A percentile compares a stretch with the other conserved stretches of the same genome.
Evolutionary conservation across 2,888 invertebrate genomes (phyloP).

Genomic region (Empis livida): DNA sequence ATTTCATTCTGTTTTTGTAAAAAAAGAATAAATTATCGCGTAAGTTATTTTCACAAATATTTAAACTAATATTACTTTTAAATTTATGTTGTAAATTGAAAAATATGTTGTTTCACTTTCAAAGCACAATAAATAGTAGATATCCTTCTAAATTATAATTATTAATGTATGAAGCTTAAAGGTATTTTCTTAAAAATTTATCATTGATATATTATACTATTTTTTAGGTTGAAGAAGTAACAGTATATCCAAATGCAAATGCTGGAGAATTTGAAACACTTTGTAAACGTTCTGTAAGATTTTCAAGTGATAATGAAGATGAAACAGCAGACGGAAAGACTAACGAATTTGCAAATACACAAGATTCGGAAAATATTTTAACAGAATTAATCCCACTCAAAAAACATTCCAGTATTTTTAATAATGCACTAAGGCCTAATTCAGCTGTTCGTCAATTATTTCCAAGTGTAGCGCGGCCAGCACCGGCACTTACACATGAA

Average conservation of each 20-base stretch:
- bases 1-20: too few relatives aligned
- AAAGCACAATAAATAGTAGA: too few relatives aligned
- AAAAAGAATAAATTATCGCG: too few relatives aligned
- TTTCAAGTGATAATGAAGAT: slow-evolving; percentile 41
- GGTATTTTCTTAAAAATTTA: too few relatives aligned
- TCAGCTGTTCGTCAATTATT: slow-evolving; percentile 77
- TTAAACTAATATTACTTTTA: too few relatives aligned
- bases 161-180: too few relatives aligned
- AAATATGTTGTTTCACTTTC: too few relatives aligned
- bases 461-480: slow-evolving; percentile 53
- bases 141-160: too few relatives aligned
- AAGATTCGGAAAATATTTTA: slow-evolving; percentile 29
- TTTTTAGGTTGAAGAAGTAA: slow-evolving; percentile 6
- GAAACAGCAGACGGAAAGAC: slow-evolving; percentile 24
- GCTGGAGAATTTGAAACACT: slow-evolving; percentile 40
- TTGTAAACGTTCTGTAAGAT: slow-evolving; percentile 50
- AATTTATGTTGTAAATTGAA: too few relatives aligned
- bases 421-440: slow-evolving; percentile 43
- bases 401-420: slow-evolving; percentile 34
- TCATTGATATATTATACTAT: too few relatives aligned
- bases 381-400: slow-evolving; percentile 34
- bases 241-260: slow-evolving; percentile 16
- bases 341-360: slow-evolving; percentile 21
- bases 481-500: slow-evolving; percentile 54
- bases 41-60: too few relatives aligned